phyloP scores from a whole-genome alignment of 2,888 invertebrate species.

The Coelinius sp. region DNA sequence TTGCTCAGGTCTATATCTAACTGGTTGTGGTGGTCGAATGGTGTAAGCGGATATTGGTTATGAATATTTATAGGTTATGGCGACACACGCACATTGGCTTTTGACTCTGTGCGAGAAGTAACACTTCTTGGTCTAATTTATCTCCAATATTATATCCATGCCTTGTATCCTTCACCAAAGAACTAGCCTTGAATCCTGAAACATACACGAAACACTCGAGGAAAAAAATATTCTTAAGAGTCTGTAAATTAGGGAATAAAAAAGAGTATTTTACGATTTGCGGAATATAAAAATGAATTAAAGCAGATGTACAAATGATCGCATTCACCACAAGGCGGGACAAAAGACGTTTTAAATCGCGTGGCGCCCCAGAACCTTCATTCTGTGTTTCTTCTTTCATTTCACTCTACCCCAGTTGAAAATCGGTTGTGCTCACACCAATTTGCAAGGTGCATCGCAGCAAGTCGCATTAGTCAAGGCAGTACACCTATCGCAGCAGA shows the following conservation, averaged over 20 bases:
- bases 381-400: not conserved
- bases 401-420: constrained; percentile 5
- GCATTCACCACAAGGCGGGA: not conserved
- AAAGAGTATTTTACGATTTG: not conserved
- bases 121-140: not conserved
- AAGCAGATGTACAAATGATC: not conserved
- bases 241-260: not conserved
- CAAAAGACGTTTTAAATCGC: constrained; percentile 32
- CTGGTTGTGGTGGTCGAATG: constrained; percentile 54
- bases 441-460: constrained; percentile 68
- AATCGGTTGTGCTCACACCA: constrained; percentile 53
- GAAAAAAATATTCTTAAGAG: not conserved
- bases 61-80: constrained; percentile 61
- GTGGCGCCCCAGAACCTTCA: constrained; percentile 11
- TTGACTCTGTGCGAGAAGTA: constrained; percentile 10
- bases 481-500: constrained; percentile 62
- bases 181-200: not conserved
- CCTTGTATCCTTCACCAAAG: not conserved
- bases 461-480: constrained; percentile 68
- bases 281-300: not conserved
- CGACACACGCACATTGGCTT: constrained; percentile 13
- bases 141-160: not conserved
- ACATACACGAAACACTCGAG: not conserved
- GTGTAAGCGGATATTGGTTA: constrained; percentile 63
- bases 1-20: constrained; percentile 58